A percentile compares a stretch with the other conserved stretches of the same genome.
phyloP scores from a whole-genome alignment of 2,797 vertebrate genomes.

The Allobates femoralis region DNA sequence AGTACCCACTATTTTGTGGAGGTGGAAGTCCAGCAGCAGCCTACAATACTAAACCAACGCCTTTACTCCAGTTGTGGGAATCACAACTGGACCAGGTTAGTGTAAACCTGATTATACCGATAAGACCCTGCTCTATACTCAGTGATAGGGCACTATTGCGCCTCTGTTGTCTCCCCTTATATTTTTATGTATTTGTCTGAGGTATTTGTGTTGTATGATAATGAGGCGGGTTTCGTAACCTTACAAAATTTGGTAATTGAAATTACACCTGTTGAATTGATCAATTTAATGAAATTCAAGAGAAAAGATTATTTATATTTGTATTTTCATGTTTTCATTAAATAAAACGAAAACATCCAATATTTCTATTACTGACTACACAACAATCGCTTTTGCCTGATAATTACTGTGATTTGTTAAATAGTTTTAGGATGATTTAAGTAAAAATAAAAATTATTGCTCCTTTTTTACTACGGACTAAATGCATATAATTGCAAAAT shows the following conservation, averaged over 20 bases:
- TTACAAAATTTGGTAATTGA: background rate
- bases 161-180: no score
- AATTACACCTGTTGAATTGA: background rate
- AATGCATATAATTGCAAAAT: constrained; percentile 43
- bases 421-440: background rate
- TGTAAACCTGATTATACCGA: no score
- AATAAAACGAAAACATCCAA: background rate
- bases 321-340: background rate
- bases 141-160: no score
- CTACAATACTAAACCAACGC: no score
- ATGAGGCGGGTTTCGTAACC: no score
- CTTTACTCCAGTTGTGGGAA: no score
- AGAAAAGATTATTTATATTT: background rate
- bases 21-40: no score
- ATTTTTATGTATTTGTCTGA: no score
- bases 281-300: background rate
- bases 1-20: no score
- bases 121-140: no score
- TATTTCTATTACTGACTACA: background rate
- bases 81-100: no score
- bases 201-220: no score
- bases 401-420: background rate
- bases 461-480: background rate
- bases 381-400: background rate
- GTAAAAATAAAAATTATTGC: background rate